phyloP scores from a whole-genome alignment of 1,140 invertebrate genomes.

The Drosophila ercepeae region DNA sequence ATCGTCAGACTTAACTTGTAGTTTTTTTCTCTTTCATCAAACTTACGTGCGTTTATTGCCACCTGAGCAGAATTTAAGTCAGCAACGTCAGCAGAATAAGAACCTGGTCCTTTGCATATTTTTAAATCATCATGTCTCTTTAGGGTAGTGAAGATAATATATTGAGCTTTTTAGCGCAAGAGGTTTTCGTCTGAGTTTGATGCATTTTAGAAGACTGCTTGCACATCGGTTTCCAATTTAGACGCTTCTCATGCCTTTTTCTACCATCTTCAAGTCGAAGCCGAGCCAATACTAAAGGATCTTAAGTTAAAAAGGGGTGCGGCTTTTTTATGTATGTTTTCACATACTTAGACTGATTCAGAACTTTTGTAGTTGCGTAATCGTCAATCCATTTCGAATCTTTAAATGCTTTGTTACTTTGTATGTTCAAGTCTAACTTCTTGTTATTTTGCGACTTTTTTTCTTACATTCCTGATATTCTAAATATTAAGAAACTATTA shows the following conservation, averaged over 20 bases:
- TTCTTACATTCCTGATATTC: too few species aligned
- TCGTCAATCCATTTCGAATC: too few species aligned
- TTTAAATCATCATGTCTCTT: too few species aligned
- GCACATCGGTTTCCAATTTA: conserved; percentile 26
- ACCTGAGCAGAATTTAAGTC: conserved; percentile 72
- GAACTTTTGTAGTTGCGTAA: too few species aligned
- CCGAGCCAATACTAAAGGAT: conserved; percentile 74
- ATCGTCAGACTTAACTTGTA: too few species aligned
- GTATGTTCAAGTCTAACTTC: too few species aligned
- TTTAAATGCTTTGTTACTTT: too few species aligned
- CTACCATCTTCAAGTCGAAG: conserved; percentile 70
- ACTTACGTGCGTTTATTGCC: conserved; percentile 77
- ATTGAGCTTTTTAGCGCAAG: conserved; percentile 58
- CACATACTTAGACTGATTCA: conserved; percentile 83
- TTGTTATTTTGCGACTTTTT: too few species aligned
- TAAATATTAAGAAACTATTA: too few species aligned
- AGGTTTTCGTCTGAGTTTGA: background rate
- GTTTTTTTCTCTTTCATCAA: too few species aligned
- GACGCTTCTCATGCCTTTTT: conserved; percentile 32
- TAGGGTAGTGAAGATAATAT: too few species aligned
- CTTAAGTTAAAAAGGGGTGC: conserved; percentile 78
- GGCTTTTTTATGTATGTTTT: conserved; percentile 83
- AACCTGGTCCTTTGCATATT: conserved; percentile 70
- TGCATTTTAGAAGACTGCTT: conserved; percentile 17
- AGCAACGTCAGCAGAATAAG: conserved; percentile 31